Percentiles rank a stretch among this genome's conserved stretches.
Conservation (phyloP, 2,797 vertebrate genomes). For the Liasis olivaceus region DNA sequence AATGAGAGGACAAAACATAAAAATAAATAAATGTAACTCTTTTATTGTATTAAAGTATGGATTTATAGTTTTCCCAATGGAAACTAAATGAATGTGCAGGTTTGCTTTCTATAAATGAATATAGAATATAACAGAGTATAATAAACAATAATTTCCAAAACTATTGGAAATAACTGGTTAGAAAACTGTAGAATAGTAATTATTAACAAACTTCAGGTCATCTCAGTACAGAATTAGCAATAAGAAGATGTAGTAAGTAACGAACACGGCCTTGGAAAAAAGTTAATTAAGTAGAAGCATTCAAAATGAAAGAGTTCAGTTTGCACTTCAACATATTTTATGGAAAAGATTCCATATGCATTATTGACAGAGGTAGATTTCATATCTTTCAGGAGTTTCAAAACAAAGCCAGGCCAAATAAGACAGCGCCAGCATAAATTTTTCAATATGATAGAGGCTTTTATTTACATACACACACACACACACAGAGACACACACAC, state of each 20-base stretch:
- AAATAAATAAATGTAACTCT: slow-evolving; percentile 2
- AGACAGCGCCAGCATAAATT: rapidly evolving
- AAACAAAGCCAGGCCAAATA: too few species aligned
- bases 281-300: slow-evolving; percentile 63
- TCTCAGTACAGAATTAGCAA: slow-evolving; percentile 53
- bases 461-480: background rate
- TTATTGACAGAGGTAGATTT: slow-evolving; percentile 11
- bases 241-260: slow-evolving; percentile 59
- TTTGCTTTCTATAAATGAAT: slow-evolving; percentile 29
- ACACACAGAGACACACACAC: background rate
- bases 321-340: slow-evolving; percentile 53
- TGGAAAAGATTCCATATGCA: slow-evolving; percentile 44
- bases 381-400: slow-evolving; percentile 1
- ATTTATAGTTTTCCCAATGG: slow-evolving; percentile 58
- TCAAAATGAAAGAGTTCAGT: slow-evolving; percentile 63
- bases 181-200: slow-evolving; percentile 61
- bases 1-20: slow-evolving; percentile 20
- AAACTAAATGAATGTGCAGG: slow-evolving; percentile 69
- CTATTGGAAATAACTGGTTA: slow-evolving; percentile 62
- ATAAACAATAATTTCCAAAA: slow-evolving; percentile 62
- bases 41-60: slow-evolving; percentile 44
- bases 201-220: slow-evolving; percentile 67
- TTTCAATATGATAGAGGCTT: background rate
- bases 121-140: slow-evolving; percentile 28
- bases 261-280: slow-evolving; percentile 63